Percentiles rank a stretch among this genome's conserved stretches.
phyloP scores from a whole-genome alignment of 2,888 invertebrate genomes.

The Miltochrista miniata region DNA sequence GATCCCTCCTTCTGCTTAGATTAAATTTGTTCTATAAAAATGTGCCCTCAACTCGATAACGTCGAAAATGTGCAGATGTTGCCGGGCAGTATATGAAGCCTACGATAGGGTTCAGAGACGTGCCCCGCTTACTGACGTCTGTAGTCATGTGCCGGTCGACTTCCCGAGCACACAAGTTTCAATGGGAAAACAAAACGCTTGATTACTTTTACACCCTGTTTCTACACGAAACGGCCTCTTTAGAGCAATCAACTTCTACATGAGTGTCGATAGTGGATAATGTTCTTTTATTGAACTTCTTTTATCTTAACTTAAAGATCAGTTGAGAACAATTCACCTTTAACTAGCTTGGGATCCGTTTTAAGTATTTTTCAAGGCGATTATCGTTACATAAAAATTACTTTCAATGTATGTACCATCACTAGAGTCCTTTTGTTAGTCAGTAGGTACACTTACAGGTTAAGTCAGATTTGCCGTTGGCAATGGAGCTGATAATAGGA shows the following conservation, averaged over 20 bases:
- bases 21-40: conserved; percentile 81
- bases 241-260: conserved; percentile 4
- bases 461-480: too few species aligned
- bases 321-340: too few species aligned
- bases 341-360: too few species aligned
- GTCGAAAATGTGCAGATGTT: conserved; percentile 77
- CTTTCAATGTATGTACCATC: too few species aligned
- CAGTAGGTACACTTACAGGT: too few species aligned
- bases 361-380: too few species aligned
- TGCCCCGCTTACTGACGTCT: conserved; percentile 65
- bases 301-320: too few species aligned
- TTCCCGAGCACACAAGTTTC: conserved; percentile 18
- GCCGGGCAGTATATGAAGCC: conserved; percentile 71
- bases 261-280: too few species aligned
- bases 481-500: too few species aligned
- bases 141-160: neutral
- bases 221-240: conserved; percentile 20
- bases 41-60: conserved; percentile 74
- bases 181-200: conserved; percentile 48
- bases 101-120: conserved; percentile 69
- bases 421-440: too few species aligned
- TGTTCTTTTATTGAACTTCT: too few species aligned
- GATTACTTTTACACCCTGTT: conserved; percentile 39
- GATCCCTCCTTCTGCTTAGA: conserved; percentile 77
- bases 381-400: too few species aligned